Percentiles rank a stretch among this genome's conserved stretches.
Conservation (phyloP, 2,888 invertebrate species). For the Lochmaea capreae region DNA sequence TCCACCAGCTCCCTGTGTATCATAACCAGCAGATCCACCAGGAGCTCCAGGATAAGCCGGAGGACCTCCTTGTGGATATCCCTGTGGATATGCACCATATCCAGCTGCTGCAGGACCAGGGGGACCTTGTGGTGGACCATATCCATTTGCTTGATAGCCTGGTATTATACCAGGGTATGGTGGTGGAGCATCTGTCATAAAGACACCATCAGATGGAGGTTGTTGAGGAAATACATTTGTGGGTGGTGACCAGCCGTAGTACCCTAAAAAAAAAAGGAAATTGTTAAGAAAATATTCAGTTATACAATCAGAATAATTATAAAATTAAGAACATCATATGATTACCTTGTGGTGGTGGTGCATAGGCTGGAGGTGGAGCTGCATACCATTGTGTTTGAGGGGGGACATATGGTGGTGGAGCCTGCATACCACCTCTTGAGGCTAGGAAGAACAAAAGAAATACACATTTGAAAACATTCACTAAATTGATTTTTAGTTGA, state of each 20-base stretch:
- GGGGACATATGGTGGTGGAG: slow-evolving; percentile 86
- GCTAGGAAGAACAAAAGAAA: slow-evolving; percentile 62
- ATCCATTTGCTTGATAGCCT: slow-evolving; percentile 55
- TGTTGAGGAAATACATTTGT: slow-evolving; percentile 77
- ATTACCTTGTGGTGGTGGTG: slow-evolving; percentile 76
- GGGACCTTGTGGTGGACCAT: slow-evolving; percentile 54
- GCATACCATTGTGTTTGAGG: slow-evolving; percentile 85
- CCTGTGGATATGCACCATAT: slow-evolving; percentile 44
- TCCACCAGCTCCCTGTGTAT: slow-evolving; percentile 45
- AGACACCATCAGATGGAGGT: slow-evolving; percentile 85
- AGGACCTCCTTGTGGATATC: slow-evolving; percentile 36
- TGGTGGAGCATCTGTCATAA: slow-evolving; percentile 90
- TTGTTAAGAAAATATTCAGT: not conserved
- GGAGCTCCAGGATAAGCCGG: slow-evolving; percentile 46
- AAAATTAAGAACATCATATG: not conserved
- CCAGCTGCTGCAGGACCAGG: slow-evolving; percentile 54
- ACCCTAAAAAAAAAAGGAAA: slow-evolving; percentile 68
- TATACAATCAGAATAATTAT: too few relatives aligned
- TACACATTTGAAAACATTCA: not conserved
- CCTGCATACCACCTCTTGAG: slow-evolving; percentile 70
- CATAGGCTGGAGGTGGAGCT: slow-evolving; percentile 91
- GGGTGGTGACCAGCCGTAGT: slow-evolving; percentile 94
- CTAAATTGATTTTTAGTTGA: not conserved
- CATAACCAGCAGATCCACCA: slow-evolving; percentile 50
- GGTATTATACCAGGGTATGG: slow-evolving; percentile 91